These are phyloP conservation scores for Merodon equestris DNA, from an alignment of 2,888 invertebrate genomes.

Conservation along the genomic window DNA sequence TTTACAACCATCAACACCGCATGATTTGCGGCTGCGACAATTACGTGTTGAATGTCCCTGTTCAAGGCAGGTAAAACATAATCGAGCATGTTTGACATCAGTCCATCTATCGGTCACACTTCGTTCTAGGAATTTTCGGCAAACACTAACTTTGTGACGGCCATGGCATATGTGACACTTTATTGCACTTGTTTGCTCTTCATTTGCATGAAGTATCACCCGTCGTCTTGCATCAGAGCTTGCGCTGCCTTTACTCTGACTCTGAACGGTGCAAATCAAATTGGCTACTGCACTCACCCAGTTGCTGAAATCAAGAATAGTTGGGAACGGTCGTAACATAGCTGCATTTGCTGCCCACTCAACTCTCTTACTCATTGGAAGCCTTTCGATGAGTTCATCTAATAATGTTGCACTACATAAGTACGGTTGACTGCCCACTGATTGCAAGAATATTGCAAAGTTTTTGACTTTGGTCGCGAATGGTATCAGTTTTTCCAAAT, in stretches of 20 bases:
- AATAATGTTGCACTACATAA: conserved; percentile 24
- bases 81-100: conserved; percentile 8
- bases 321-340: conserved; percentile 16
- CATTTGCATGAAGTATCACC: not conserved
- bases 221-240: not conserved
- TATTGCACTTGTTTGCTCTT: not conserved
- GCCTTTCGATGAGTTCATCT: conserved; percentile 27
- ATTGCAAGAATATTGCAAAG: conserved; percentile 22
- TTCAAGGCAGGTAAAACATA: conserved; percentile 7
- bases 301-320: conserved; percentile 12
- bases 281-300: conserved; percentile 22
- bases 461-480: conserved; percentile 48
- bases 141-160: conserved; percentile 26
- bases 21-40: not conserved
- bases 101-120: not conserved
- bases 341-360: conserved; percentile 31
- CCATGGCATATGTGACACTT: conserved; percentile 23
- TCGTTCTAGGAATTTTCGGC: too few relatives aligned
- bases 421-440: conserved; percentile 23
- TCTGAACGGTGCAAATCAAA: conserved; percentile 8
- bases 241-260: not conserved
- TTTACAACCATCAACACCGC: conserved; percentile 23
- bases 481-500: conserved; percentile 40
- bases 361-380: conserved; percentile 32
- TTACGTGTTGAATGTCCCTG: conserved; percentile 19